Evolutionary conservation across 2,797 vertebrate genomes (phyloP), one percentile per base, ranked within the genome.

Genomic region (Octomys mimax): DNA sequence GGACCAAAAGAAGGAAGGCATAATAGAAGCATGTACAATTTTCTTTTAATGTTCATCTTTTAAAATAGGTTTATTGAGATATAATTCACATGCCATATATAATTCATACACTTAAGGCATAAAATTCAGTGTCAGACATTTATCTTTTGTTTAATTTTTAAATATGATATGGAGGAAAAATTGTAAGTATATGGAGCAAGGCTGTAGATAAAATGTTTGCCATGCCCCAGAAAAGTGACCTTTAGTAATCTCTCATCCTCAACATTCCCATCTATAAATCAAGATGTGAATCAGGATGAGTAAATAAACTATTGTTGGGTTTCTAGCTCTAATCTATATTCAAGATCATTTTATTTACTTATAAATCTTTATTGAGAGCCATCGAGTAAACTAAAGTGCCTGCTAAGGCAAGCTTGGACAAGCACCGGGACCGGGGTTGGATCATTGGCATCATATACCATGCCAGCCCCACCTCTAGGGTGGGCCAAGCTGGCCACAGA

Each of bases 1-100:
- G 77, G 6, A 57, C 36, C 18, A 84, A 77, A 89, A 92, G 49
- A 77, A 85, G 10, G 10, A 5, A 96, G 5, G 4, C 42, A 57
- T 42, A 19, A 85, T 97, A 95, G 26, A 85, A 89, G 21, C 7
- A 93, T 78, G 75, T 87, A 84, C 94, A 79, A 8, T 4, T 49
- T 68, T 57, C 19, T 70, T 54, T 78, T 33, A 66, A 33, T 24
- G 52, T 82, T 81, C 22, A 57, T 82, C 66, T 89, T 78, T 36
- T 6, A 89, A 75, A 85, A 75, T 22, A 92, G 16, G 9, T 86
- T 89, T 79, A 70, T 42, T 82, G 85, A 95, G 26, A 42, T 39
- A 82, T 24, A 91, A 83, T 73, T 71, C 42, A 93, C n/a, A 54
- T 89, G 61, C 18, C 12, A 46, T 31, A 89, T 31, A 88, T 22